Evolutionary conservation across 2,888 invertebrate genomes (phyloP).

Genomic region (Pogonocherus hispidulus): DNA sequence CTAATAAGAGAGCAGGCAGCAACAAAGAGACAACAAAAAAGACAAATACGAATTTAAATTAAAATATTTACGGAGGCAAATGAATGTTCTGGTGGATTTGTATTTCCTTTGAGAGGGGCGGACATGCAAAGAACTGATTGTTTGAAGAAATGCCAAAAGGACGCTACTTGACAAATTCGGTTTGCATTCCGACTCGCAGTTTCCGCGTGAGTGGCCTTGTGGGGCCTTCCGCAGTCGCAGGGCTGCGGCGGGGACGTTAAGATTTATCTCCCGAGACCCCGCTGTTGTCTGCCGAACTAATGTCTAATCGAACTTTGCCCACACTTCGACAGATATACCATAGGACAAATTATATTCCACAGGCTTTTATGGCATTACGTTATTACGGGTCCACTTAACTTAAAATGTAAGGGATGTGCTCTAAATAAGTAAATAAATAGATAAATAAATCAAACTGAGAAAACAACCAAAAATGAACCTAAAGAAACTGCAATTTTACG

Average conservation of each 20-base stretch:
- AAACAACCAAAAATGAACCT: too few relatives aligned
- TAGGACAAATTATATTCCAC: conserved; percentile 3
- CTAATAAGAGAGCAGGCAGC: conserved; percentile 15
- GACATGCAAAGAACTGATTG: conserved; percentile 59
- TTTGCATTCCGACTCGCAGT: conserved; percentile 67
- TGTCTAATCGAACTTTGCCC: conserved; percentile 38
- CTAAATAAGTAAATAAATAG: too few relatives aligned
- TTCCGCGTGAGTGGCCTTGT: conserved; percentile 58
- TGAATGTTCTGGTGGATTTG: conserved; percentile 52
- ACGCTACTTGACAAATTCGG: conserved; percentile 67
- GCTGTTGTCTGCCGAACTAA: conserved; percentile 34
- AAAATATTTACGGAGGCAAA: conserved; percentile 59
- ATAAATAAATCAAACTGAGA: too few relatives aligned
- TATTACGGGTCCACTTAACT: too few relatives aligned
- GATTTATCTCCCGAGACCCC: conserved; percentile 47
- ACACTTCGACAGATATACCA: conserved; percentile 14
- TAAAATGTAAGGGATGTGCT: too few relatives aligned
- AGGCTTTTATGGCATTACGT: not conserved
- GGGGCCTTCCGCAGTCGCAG: conserved; percentile 43
- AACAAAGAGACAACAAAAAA: conserved; percentile 42
- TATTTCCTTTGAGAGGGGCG: conserved; percentile 46
- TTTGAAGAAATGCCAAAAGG: conserved; percentile 62
- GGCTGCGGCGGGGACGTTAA: conserved; percentile 38
- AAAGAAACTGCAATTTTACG: too few relatives aligned
- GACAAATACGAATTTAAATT: conserved; percentile 58